Evolutionary conservation across 2,888 invertebrate species (phyloP).

Genomic region (Baccha elongata): DNA sequence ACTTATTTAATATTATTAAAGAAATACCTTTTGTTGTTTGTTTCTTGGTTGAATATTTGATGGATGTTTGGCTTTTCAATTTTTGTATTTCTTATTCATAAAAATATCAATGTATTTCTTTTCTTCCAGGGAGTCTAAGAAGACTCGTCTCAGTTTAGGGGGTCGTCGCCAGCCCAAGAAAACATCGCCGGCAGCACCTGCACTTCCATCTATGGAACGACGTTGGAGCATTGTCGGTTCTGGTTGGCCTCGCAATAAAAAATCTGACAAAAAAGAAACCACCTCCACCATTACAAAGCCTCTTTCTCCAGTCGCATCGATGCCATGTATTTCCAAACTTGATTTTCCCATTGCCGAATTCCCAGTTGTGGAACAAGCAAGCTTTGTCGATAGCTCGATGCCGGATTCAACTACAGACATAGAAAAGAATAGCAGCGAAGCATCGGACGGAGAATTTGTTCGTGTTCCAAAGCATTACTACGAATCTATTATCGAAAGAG

Average conservation of each 20-base stretch:
- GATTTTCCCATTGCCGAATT: constrained; percentile 52
- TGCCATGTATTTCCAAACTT: constrained; percentile 77
- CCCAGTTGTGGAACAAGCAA: constrained; percentile 21
- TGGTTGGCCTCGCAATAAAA: constrained; percentile 74
- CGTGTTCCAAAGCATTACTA: constrained; percentile 89
- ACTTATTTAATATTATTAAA: too few relatives aligned
- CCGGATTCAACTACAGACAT: constrained; percentile 60
- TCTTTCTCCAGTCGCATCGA: constrained; percentile 83
- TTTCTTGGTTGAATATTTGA: too few relatives aligned
- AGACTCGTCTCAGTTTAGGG: constrained; percentile 75
- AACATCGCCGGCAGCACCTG: constrained; percentile 75
- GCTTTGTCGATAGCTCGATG: constrained; percentile 48
- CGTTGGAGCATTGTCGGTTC: constrained; percentile 84
- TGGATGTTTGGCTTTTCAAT: too few relatives aligned
- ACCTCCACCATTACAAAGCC: constrained; percentile 78
- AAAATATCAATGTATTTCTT: too few relatives aligned
- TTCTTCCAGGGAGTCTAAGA: constrained; percentile 76
- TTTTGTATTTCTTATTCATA: constrained; percentile 20
- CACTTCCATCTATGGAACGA: constrained; percentile 81
- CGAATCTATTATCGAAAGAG: constrained; percentile 89
- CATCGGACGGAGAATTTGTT: constrained; percentile 86
- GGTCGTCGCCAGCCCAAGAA: constrained; percentile 73
- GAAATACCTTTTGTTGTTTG: too few relatives aligned
- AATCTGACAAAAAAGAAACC: constrained; percentile 54
- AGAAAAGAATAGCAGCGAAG: constrained; percentile 75